phyloP scores from a whole-genome alignment of 2,113 vertebrate species.

The Crotalus helleri region DNA sequence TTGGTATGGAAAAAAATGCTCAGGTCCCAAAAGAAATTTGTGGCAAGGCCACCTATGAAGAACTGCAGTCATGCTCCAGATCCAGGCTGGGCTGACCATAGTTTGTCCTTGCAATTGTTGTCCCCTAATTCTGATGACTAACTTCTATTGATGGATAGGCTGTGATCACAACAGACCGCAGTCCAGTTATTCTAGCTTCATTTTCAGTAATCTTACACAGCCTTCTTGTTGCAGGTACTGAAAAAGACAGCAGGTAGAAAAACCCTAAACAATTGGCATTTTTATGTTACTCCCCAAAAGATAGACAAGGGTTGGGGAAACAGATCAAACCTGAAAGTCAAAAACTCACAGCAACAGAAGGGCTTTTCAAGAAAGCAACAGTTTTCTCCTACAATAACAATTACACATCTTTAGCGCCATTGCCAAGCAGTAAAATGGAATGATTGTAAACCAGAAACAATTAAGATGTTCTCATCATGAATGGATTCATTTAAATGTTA shows the following conservation, averaged over 20 bases:
- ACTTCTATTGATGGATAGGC: not conserved
- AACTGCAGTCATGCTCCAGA: rapidly evolving
- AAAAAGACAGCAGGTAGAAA: not conserved
- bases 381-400: not conserved
- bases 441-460: not conserved
- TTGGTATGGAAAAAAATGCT: not conserved
- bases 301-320: not conserved
- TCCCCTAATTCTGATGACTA: not conserved
- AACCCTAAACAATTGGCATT: not conserved
- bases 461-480: not conserved
- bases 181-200: not conserved
- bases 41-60: rapidly evolving
- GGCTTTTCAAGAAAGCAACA: not conserved
- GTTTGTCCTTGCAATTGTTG: not conserved
- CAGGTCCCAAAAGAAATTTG: not conserved
- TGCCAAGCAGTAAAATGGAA: not conserved
- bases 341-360: not conserved
- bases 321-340: not conserved
- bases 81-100: not conserved
- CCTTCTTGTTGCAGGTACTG: conserved; percentile 2
- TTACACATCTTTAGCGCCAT: not conserved
- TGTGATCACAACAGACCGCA: not conserved
- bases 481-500: not conserved
- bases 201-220: not conserved
- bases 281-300: not conserved